These are phyloP conservation scores for Leptodactylus fuscus DNA, from an alignment of 2,113 vertebrate species.

Conservation along the genomic window DNA sequence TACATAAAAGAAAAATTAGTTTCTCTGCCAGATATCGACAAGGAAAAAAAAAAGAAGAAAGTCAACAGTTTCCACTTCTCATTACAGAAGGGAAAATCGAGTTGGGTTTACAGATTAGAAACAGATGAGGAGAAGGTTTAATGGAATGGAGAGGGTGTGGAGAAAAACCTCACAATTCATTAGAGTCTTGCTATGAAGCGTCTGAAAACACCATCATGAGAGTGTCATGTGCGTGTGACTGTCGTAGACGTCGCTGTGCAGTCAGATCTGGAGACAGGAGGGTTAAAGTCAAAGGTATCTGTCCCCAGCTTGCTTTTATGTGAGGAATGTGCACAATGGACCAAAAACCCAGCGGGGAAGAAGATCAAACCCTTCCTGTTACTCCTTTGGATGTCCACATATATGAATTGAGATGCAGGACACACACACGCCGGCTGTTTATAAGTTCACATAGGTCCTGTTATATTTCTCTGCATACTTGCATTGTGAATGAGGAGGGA, in stretches of 20 bases:
- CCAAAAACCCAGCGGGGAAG: background rate
- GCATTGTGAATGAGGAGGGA: background rate
- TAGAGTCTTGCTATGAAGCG: conserved; percentile 8
- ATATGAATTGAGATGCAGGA: background rate
- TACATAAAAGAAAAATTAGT: conserved; percentile 4
- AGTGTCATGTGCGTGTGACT: background rate
- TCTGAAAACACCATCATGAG: conserved; percentile 6
- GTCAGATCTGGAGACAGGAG: background rate
- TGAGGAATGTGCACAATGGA: conserved; percentile 5
- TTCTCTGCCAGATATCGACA: conserved; percentile 22
- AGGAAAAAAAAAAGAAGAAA: conserved; percentile 41
- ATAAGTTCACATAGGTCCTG: background rate
- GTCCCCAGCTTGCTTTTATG: background rate
- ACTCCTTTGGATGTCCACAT: background rate
- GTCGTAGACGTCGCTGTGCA: background rate
- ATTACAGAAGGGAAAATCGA: conserved; percentile 13
- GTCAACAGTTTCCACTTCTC: conserved; percentile 31
- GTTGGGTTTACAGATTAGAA: conserved; percentile 23
- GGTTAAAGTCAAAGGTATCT: background rate
- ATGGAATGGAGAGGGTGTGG: conserved; percentile 23
- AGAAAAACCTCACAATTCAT: background rate
- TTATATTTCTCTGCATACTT: conserved; percentile 10
- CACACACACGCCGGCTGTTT: background rate
- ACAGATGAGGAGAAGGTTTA: conserved; percentile 5
- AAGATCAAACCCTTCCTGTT: conserved; percentile 34